These are phyloP conservation scores for Redunca redunca DNA, from an alignment of 2,113 vertebrate genomes.

Conservation along the genomic window DNA sequence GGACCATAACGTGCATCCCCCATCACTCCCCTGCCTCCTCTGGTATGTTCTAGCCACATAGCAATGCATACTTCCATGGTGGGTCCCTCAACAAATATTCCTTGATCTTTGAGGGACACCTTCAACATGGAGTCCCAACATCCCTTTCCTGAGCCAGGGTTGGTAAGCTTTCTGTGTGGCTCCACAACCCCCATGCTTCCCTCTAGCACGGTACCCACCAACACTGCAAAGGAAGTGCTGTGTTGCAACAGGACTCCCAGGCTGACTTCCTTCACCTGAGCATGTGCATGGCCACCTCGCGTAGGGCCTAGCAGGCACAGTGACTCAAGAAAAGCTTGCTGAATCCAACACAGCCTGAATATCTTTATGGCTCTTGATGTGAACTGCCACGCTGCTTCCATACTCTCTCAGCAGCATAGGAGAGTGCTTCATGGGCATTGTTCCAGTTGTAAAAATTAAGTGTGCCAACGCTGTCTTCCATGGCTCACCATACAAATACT, in stretches of 20 bases:
- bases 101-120: not conserved
- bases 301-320: accelerated
- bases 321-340: not conserved
- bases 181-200: accelerated
- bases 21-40: not conserved
- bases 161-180: not conserved
- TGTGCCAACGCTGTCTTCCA: not conserved
- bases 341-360: not conserved
- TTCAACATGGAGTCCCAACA: not conserved
- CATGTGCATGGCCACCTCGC: not conserved
- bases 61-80: not conserved
- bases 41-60: not conserved
- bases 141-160: not conserved
- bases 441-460: not conserved
- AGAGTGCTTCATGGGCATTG: not conserved
- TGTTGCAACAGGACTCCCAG: not conserved
- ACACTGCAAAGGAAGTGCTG: accelerated
- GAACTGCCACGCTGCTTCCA: not conserved
- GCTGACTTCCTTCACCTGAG: not conserved
- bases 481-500: not conserved
- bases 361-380: not conserved
- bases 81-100: not conserved
- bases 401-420: not conserved
- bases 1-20: not conserved
- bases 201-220: not conserved